phyloP scores from a whole-genome alignment of 2,888 invertebrate species.

The Altica lythri region DNA sequence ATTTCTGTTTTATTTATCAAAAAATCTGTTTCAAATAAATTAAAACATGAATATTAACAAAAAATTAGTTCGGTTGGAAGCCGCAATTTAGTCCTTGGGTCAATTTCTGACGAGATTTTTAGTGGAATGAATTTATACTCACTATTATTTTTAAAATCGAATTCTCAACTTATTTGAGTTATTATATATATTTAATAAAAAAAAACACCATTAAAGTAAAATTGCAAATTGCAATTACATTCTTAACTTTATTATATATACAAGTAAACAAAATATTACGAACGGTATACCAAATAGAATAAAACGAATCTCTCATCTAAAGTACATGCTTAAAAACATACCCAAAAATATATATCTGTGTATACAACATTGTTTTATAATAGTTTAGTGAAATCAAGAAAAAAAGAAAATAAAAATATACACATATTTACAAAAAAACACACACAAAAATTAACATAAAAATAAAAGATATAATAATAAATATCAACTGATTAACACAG shows the following conservation, averaged over 20 bases:
- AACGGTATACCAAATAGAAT: background rate
- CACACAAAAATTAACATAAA: constrained; percentile 14
- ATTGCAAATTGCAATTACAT: constrained; percentile 19
- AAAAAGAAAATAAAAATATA: constrained; percentile 8
- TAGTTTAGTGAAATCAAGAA: background rate
- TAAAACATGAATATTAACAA: too few species aligned
- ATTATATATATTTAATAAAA: too few species aligned
- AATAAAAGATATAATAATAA: constrained; percentile 31
- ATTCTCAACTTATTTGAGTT: too few species aligned
- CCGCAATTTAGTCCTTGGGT: too few species aligned
- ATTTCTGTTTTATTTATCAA: too few species aligned
- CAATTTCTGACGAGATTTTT: too few species aligned
- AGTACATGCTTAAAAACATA: constrained; percentile 5
- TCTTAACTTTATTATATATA: constrained; percentile 12
- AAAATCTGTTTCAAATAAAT: too few species aligned
- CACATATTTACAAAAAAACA: constrained; percentile 19
- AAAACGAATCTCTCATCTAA: constrained; percentile 1
- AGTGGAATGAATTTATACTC: too few species aligned
- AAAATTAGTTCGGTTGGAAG: too few species aligned
- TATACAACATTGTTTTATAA: background rate
- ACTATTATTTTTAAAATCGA: too few species aligned
- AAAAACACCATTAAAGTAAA: too few species aligned
- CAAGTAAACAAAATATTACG: constrained; percentile 14
- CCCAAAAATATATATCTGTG: constrained; percentile 1
- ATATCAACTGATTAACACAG: constrained; percentile 40